Evolutionary conservation across 37 sponge, comb jelly and placozoan species (phyloP), one percentile per base, ranked within the genome.

Genomic region (Dysidea cf. avara): DNA sequence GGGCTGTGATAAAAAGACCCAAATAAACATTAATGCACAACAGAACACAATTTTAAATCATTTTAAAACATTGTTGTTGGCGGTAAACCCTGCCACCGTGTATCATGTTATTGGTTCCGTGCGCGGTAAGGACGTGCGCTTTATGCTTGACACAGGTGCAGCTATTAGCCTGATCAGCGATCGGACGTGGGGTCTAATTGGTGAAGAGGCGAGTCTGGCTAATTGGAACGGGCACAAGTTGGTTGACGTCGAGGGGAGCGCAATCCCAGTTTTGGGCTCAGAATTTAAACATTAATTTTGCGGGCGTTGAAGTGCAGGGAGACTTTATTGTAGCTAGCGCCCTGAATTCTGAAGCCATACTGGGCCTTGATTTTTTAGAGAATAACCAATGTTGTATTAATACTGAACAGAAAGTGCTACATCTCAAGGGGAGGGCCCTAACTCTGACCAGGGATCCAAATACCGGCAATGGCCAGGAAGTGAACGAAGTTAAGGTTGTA

Each of bases 91-190:
- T 21, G 60, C 70, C 26, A 52, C 39, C 12, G 53, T 46, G 12
- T 61, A 51, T 39, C 22, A 26, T 14, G 24, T 75, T n/a, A n/a
- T 59, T 20, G 61, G 59, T 18, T 26, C 30, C n/a, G 61, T 82
- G 5, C 36, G 46, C 18, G 75, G 83, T 22, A 47, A 22, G 9
- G 17, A 40, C 30, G 36, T 67, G 17, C 58, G 59, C 18, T 57
- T 75, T 7, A 32, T 83, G 60, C 34, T 69, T 24, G 83, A 83
- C 47, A 83, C 77, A 28, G 76, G 83, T 12, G 82, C 82, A 17
- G 77, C 83, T 1, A 70, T 75, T 11, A 83, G 61, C 3, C 77
- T 83, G 17, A n/a, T 83, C 33, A 49, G 53, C 32, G 61, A 68
- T 36, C 77, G 59, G 11, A 32, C 28, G 18, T 66, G 67, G 67